Evolutionary conservation across 2,888 invertebrate genomes (phyloP), one percentile per base, ranked within the genome.

Genomic region (Trachelus iudaicus): DNA sequence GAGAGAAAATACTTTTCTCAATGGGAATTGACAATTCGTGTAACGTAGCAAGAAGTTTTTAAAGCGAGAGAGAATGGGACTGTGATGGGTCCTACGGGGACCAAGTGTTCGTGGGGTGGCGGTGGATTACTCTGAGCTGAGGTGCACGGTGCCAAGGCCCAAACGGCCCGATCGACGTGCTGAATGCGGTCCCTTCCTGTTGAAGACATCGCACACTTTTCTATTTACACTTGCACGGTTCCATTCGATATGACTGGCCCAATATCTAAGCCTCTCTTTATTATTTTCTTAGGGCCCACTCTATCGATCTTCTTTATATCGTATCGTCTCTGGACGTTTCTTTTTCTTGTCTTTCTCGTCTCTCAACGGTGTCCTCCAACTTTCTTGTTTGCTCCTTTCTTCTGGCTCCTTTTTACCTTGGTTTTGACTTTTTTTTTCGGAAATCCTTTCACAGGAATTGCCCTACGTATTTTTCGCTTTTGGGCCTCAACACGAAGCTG

Each of bases 51-150:
- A 56, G 40, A 56, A 6, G 23, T 56, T 56, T 56, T 56, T 23
- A 56, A 56, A 56, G 40, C 40, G 40, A 56, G 23, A 56, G 40
- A 56, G 23, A 56, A 56, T 9, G 40, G 40, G 23, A 56, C 40
- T 56, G 23, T 9, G 40, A 56, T 56, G 40, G 40, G 40, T 23
- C 40, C 40, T 56, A 56, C 23, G 40, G 9, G 40, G 40, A 56
- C 40, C 73, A 76, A 78, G 78, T 78, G 78, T 78, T 78, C 78
- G 78, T 78, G 78, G 76, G 78, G 78, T n/a, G 78, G 78, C 40
- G 78, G 78, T n/a, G 71, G 78, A 33, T 68, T 77, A 31, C 34
- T 37, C n/a, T 74, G 71, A 31, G 71, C 71, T 31, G 71, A 71
- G 31, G 71, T 71, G 33, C 71, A 71, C 31, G 71, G 71, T 71